A percentile compares a stretch with the other conserved stretches of the same genome.
These are phyloP conservation scores for Tetrax tetrax DNA, from an alignment of 2,113 vertebrate species.

Conservation along the genomic window DNA sequence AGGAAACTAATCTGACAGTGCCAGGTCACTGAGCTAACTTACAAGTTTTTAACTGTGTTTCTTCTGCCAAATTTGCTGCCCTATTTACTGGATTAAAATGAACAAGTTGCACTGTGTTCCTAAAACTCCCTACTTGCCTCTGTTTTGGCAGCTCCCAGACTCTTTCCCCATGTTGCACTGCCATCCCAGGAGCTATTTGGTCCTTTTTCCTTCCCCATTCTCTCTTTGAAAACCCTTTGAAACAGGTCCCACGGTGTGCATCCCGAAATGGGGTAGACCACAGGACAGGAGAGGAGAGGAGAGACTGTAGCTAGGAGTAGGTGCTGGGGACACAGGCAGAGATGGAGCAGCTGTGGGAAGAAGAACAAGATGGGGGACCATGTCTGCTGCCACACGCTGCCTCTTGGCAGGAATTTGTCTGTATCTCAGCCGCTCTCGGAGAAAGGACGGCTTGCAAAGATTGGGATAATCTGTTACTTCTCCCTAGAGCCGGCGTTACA, in stretches of 20 bases:
- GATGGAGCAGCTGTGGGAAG: not conserved
- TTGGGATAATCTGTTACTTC: not conserved
- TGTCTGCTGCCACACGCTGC: not conserved
- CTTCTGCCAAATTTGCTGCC: conserved; percentile 51
- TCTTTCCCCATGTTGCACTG: not conserved
- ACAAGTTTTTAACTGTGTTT: conserved; percentile 2
- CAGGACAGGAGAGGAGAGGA: not conserved
- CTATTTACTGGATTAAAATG: conserved; percentile 36
- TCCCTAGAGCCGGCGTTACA: not conserved
- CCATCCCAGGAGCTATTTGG: not conserved
- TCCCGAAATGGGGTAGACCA: not conserved
- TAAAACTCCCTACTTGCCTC: not conserved
- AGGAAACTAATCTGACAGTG: conserved; percentile 33
- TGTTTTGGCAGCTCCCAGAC: not conserved
- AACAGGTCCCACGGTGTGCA: not conserved
- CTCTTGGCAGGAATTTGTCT: not conserved
- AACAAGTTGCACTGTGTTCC: not conserved
- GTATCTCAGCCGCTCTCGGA: not conserved
- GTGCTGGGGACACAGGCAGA: not conserved
- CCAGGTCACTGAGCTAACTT: conserved; percentile 48
- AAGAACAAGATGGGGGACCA: accelerated
- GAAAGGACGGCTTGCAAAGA: not conserved
- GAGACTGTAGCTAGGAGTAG: not conserved
- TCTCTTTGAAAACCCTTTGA: not conserved
- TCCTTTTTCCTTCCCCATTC: not conserved